Evolutionary conservation across 2,888 invertebrate genomes (phyloP).

Genomic region (Shargacucullia verbasci): DNA sequence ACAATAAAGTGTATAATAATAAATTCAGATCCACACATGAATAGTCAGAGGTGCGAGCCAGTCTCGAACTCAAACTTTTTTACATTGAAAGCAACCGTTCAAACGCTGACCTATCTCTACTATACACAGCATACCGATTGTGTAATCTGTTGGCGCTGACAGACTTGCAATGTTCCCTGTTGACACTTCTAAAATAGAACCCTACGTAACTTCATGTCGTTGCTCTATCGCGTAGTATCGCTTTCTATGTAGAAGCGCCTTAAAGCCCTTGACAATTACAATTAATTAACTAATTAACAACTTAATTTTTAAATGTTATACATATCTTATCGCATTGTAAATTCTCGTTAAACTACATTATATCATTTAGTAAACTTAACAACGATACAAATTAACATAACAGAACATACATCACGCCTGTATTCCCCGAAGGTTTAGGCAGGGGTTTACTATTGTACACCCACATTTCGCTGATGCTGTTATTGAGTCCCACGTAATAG

Average conservation of each 20-base stretch:
- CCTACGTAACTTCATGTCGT: slow-evolving; percentile 19
- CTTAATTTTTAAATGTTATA: not conserved
- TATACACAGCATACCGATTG: slow-evolving; percentile 22
- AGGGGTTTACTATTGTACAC: no score
- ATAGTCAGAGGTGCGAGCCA: no score
- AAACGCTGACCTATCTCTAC: no score
- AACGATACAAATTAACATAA: not conserved
- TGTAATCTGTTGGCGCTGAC: slow-evolving; percentile 40
- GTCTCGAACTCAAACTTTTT: no score
- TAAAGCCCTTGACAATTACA: not conserved
- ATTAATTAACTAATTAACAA: no score
- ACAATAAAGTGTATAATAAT: no score
- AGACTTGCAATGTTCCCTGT: slow-evolving; percentile 28
- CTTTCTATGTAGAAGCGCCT: slow-evolving; percentile 2
- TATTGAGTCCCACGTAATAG: no score
- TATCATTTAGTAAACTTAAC: not conserved
- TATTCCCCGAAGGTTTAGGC: no score
- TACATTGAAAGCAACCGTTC: no score
- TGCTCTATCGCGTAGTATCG: slow-evolving; percentile 20
- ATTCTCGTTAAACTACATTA: not conserved
- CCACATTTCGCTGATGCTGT: no score
- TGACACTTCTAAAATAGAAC: slow-evolving; percentile 41
- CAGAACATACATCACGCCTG: no score
- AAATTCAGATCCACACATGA: no score
- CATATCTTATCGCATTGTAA: not conserved